Evolutionary conservation across 1,140 invertebrate species (phyloP).

Genomic region (Formica exsecta): DNA sequence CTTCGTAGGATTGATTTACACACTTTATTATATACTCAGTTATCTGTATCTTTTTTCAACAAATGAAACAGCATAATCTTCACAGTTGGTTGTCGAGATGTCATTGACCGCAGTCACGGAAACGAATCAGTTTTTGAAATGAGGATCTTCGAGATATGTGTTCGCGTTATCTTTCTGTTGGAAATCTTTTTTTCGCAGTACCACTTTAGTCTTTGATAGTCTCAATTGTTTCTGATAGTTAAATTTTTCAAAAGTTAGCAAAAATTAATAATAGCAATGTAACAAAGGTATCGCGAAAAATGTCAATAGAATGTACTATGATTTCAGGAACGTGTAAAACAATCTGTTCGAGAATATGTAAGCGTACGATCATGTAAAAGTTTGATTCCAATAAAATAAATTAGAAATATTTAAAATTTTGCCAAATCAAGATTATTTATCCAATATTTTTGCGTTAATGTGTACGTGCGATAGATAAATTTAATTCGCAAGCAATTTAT

Average conservation of each 20-base stretch:
- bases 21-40: constrained; percentile 8
- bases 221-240: not conserved
- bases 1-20: constrained; percentile 24
- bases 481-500: not conserved
- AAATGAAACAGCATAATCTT: not conserved
- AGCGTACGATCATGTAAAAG: not conserved
- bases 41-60: constrained; percentile 26
- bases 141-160: not conserved
- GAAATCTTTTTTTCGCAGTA: not conserved
- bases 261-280: not conserved
- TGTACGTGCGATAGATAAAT: not conserved
- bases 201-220: not conserved
- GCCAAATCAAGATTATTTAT: not conserved
- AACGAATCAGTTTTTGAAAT: not conserved
- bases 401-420: not conserved
- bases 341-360: not conserved
- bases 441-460: not conserved
- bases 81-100: not conserved
- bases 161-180: not conserved
- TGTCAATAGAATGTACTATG: not conserved
- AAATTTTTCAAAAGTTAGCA: not conserved
- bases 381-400: not conserved
- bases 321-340: not conserved
- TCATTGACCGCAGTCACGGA: constrained; percentile 30
- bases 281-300: not conserved